phyloP scores from a whole-genome alignment of 2,797 vertebrate genomes.

The Chloroceryle amazona region DNA sequence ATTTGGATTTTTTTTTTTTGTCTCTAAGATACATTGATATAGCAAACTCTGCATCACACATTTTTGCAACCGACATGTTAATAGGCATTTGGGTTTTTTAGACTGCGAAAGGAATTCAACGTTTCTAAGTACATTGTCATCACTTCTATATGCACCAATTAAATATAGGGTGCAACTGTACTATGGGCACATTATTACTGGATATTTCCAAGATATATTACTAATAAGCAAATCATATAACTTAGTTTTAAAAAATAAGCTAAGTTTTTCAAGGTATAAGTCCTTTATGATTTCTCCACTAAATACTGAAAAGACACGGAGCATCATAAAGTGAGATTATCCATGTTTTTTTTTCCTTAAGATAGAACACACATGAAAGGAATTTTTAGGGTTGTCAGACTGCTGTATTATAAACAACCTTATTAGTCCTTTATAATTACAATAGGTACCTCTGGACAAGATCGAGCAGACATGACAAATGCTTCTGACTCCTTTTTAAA shows the following conservation, averaged over 20 bases:
- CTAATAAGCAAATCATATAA: background rate
- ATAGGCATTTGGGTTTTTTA: background rate
- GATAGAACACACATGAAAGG: background rate
- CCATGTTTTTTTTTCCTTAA: background rate
- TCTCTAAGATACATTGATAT: no score
- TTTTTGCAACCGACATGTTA: background rate
- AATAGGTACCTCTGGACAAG: conserved; percentile 79
- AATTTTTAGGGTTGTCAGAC: conserved; percentile 64
- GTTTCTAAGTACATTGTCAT: background rate
- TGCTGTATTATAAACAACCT: conserved; percentile 82
- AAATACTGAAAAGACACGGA: background rate
- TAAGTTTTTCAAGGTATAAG: background rate
- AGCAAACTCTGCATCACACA: background rate
- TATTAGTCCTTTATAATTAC: conserved; percentile 80
- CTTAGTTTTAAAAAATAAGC: background rate
- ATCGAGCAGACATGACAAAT: conserved; percentile 85
- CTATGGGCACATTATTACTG: background rate
- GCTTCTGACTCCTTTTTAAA: conserved; percentile 83
- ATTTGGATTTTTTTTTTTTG: background rate
- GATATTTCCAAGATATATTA: background rate
- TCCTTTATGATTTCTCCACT: background rate
- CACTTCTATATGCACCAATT: background rate
- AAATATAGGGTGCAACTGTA: background rate
- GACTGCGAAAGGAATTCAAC: background rate
- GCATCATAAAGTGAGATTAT: background rate